phyloP scores from a whole-genome alignment of 2,797 vertebrate species.

The Threskiornis aethiopicus region DNA sequence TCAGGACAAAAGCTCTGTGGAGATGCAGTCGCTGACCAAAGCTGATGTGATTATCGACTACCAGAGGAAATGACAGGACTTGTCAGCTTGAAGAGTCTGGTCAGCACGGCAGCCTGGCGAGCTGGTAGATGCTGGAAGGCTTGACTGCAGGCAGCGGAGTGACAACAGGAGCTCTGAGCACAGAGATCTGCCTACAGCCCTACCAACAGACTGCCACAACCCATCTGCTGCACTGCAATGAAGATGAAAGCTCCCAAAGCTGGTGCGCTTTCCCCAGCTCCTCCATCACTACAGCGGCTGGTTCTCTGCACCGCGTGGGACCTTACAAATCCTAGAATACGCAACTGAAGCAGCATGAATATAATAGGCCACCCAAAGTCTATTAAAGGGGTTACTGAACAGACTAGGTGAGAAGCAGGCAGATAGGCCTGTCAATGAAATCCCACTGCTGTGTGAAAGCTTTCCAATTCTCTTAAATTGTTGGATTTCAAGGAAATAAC shows the following conservation, averaged over 20 bases:
- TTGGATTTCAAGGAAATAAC: neutral
- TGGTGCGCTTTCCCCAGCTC: neutral
- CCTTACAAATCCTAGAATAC: neutral
- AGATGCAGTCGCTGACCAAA: neutral
- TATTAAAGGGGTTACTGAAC: neutral
- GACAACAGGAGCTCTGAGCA: neutral
- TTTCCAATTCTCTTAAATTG: neutral
- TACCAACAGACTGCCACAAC: neutral
- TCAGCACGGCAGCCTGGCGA: neutral
- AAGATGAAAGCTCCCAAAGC: neutral
- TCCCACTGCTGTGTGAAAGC: neutral
- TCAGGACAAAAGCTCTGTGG: neutral
- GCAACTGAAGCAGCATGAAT: neutral
- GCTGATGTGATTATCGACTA: neutral
- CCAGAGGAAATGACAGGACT: neutral
- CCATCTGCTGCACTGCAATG: neutral
- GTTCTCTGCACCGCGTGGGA: neutral
- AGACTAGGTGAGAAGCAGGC: rapidly evolving
- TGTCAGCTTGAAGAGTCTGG: neutral
- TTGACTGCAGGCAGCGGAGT: neutral
- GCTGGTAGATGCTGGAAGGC: neutral
- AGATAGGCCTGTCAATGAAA: neutral
- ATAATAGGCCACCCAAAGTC: neutral
- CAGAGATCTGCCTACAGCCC: neutral
- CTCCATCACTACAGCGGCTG: neutral